These are phyloP conservation scores for Tupiocoris notatus DNA, from an alignment of 2,888 invertebrate species.

Conservation along the genomic window DNA sequence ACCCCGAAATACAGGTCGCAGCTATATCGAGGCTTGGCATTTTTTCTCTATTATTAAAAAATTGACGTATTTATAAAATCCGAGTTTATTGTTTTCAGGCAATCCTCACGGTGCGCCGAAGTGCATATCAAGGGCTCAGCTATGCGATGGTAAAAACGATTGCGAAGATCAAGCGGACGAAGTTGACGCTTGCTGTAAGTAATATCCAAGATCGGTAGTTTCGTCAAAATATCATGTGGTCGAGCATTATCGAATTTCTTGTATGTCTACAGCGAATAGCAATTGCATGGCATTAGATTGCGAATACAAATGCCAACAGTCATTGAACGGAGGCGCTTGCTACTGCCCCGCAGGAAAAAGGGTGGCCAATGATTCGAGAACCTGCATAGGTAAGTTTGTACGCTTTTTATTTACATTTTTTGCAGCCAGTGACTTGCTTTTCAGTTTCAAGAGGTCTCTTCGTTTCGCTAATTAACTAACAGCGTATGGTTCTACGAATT, in stretches of 20 bases:
- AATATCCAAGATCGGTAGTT: too few species aligned
- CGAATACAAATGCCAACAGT: slow-evolving; percentile 87
- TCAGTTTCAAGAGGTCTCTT: too few species aligned
- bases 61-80: too few species aligned
- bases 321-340: slow-evolving; percentile 85
- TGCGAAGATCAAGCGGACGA: slow-evolving; percentile 91
- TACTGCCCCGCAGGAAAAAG: slow-evolving; percentile 82
- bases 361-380: slow-evolving; percentile 77
- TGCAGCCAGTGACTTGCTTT: too few species aligned
- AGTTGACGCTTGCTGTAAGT: slow-evolving; percentile 83
- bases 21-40: too few species aligned
- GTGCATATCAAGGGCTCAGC: slow-evolving; percentile 82
- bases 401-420: not conserved
- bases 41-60: too few species aligned
- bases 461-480: too few species aligned
- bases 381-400: slow-evolving; percentile 66
- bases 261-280: slow-evolving; percentile 64
- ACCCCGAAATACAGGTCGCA: too few species aligned
- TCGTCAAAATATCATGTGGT: too few species aligned
- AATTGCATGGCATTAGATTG: slow-evolving; percentile 84
- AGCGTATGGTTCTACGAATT: too few species aligned
- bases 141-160: slow-evolving; percentile 88
- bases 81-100: slow-evolving; percentile 4
- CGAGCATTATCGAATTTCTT: too few species aligned
- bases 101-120: slow-evolving; percentile 70